These are phyloP conservation scores for Agapostemon virescens DNA, from an alignment of 2,888 invertebrate genomes.

Conservation along the genomic window DNA sequence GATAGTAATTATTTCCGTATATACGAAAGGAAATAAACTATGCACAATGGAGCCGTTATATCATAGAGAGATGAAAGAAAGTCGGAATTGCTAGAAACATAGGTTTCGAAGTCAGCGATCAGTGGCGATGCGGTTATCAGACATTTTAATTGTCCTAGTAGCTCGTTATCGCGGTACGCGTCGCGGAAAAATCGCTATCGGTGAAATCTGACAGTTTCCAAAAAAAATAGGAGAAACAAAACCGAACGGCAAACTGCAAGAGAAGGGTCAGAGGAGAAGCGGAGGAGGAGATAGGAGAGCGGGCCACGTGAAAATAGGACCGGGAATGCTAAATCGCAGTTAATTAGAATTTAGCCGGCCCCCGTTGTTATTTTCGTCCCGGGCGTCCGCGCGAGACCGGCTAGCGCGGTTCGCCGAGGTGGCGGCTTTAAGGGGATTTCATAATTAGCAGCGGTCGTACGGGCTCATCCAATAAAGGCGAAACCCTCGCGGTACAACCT, in stretches of 20 bases:
- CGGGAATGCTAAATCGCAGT: slow-evolving; percentile 44
- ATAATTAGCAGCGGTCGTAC: slow-evolving; percentile 72
- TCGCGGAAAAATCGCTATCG: slow-evolving; percentile 37
- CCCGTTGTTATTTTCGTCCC: slow-evolving; percentile 53
- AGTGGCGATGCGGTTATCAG: background rate
- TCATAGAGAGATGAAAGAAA: background rate
- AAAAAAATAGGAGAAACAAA: background rate
- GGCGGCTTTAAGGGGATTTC: slow-evolving; percentile 70
- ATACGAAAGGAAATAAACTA: no score
- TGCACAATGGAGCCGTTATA: no score
- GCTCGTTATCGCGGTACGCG: slow-evolving; percentile 43
- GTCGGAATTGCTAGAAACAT: no score
- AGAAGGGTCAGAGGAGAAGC: background rate
- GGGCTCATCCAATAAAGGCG: slow-evolving; percentile 76
- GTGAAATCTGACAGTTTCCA: background rate
- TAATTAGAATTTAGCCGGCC: slow-evolving; percentile 57
- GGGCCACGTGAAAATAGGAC: slow-evolving; percentile 39
- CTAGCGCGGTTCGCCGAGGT: slow-evolving; percentile 39
- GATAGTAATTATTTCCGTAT: no score
- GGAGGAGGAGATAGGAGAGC: background rate
- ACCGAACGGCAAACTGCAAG: background rate
- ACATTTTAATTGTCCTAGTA: slow-evolving; percentile 11
- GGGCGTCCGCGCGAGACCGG: slow-evolving; percentile 12
- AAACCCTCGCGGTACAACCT: slow-evolving; percentile 66
- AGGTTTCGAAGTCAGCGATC: background rate